Conservation (phyloP, 2,797 vertebrate species). For the Tragelaphus eurycerus region DNA sequence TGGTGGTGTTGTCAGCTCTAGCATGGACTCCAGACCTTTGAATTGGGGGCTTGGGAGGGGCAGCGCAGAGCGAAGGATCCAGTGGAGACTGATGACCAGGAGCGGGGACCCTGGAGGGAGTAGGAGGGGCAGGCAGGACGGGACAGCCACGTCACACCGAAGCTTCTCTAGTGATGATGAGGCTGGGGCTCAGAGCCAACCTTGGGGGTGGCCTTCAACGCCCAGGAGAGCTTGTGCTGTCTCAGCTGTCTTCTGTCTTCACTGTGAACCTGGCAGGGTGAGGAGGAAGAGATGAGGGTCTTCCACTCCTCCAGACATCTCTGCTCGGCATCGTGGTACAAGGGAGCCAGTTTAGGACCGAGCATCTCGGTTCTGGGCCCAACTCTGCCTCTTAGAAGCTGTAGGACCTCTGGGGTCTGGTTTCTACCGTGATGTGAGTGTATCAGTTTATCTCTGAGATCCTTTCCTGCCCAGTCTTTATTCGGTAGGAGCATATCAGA, state of each 20-base stretch:
- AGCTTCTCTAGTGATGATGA: neutral
- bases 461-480: neutral
- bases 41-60: accelerated
- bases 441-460: neutral
- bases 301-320: too few relatives aligned
- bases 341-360: neutral
- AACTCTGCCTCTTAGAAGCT: neutral
- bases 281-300: neutral
- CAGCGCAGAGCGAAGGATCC: accelerated
- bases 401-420: accelerated
- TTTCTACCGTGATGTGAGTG: neutral
- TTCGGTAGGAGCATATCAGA: neutral
- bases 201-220: too few relatives aligned
- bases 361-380: neutral
- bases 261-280: accelerated
- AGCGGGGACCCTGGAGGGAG: accelerated
- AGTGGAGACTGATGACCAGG: accelerated
- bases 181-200: too few relatives aligned
- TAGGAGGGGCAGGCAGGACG: neutral
- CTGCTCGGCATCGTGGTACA: accelerated
- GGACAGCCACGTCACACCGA: accelerated
- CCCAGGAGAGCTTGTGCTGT: neutral
- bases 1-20: neutral
- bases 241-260: accelerated
- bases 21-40: neutral